Evolutionary conservation across 2,888 invertebrate genomes (phyloP).

Genomic region (Diloba caeruleocephala): DNA sequence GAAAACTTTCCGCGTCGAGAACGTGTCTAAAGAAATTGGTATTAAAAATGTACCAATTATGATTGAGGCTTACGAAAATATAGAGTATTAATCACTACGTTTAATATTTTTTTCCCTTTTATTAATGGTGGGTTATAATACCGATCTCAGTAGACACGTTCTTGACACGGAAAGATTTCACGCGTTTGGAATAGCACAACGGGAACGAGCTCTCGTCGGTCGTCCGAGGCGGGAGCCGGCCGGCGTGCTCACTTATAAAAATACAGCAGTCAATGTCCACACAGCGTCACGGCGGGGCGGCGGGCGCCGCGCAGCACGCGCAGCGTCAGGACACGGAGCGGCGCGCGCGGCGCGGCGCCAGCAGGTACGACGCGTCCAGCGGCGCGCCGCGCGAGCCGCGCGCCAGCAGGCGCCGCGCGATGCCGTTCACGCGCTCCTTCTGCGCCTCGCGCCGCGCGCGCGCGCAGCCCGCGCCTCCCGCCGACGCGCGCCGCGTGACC

Average conservation of each 20-base stretch:
- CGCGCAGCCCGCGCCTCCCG: constrained; percentile 15
- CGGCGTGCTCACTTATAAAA: neutral
- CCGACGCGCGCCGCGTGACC: constrained; percentile 10
- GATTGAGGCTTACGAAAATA: no score
- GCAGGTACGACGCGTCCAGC: constrained; percentile 52
- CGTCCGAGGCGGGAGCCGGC: neutral
- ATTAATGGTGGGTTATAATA: no score
- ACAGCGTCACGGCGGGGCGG: neutral
- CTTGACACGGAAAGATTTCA: no score
- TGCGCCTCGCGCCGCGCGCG: constrained; percentile 61
- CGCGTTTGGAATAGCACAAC: neutral
- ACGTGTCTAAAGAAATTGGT: no score
- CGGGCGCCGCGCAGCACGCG: constrained; percentile 24
- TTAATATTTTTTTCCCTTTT: no score
- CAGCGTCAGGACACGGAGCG: constrained; percentile 54
- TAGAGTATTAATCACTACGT: no score
- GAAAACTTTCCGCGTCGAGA: no score
- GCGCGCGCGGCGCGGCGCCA: constrained; percentile 50
- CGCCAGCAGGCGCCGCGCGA: constrained; percentile 76
- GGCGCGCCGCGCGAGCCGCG: constrained; percentile 67
- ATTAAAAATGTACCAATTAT: no score
- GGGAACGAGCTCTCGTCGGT: no score
- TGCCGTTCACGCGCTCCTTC: constrained; percentile 80
- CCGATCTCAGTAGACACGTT: no score
- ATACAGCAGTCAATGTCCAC: neutral